Conservation (phyloP, 2,113 vertebrate genomes). For the Epinephelus lanceolatus region DNA sequence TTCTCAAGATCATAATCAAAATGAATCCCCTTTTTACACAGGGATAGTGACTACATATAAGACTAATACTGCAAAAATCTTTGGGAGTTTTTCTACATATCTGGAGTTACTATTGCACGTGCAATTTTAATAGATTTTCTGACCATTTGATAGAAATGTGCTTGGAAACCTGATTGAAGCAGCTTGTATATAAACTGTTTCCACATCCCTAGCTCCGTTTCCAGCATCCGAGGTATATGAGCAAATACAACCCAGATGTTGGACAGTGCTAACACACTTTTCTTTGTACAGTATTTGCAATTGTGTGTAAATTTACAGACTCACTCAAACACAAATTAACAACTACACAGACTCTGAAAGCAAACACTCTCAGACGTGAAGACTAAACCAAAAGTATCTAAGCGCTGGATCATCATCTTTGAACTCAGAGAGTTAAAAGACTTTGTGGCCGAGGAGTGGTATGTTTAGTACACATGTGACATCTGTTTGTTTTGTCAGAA, state of each 20-base stretch:
- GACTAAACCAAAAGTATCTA: constrained; percentile 45
- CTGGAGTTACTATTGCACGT: not conserved
- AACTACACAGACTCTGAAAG: constrained; percentile 60
- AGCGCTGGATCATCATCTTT: constrained; percentile 52
- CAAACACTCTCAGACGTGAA: constrained; percentile 61
- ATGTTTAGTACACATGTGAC: constrained; percentile 76
- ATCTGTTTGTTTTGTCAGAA: constrained; percentile 74
- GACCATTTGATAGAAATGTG: constrained; percentile 3
- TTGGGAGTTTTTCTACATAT: not conserved
- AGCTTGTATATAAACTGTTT: constrained; percentile 23
- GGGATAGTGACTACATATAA: not conserved
- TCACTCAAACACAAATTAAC: constrained; percentile 73
- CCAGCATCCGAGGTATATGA: not conserved
- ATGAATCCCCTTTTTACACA: not conserved
- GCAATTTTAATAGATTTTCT: not conserved
- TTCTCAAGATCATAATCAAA: not conserved
- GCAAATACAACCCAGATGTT: constrained; percentile 46
- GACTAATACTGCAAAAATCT: not conserved
- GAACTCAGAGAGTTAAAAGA: constrained; percentile 63
- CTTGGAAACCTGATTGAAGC: not conserved
- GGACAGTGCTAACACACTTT: constrained; percentile 11
- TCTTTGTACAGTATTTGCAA: constrained; percentile 32
- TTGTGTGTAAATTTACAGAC: constrained; percentile 60
- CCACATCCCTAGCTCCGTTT: not conserved
- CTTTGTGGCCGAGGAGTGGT: constrained; percentile 50